phyloP scores from a whole-genome alignment of 2,113 vertebrate species.

The Siphamia tubifer region DNA sequence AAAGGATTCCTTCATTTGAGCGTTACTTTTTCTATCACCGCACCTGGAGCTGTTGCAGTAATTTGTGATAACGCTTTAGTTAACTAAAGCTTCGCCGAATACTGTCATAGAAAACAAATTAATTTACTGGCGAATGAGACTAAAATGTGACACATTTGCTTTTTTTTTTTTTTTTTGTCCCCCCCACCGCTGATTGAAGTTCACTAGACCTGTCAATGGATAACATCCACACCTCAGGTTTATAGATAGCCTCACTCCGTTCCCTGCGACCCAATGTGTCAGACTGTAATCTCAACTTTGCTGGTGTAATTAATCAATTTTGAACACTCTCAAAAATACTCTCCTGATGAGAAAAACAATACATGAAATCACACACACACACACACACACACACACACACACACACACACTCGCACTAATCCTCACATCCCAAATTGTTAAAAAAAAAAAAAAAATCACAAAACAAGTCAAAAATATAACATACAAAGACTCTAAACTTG shows the following conservation, averaged over 20 bases:
- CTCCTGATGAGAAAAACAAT: slow-evolving; percentile 2
- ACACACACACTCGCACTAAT: background rate
- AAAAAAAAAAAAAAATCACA: background rate
- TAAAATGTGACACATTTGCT: background rate
- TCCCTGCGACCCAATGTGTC: slow-evolving; percentile 14
- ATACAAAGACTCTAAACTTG: slow-evolving; percentile 3
- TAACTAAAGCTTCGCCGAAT: background rate
- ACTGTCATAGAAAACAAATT: slow-evolving; percentile 23
- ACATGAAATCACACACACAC: background rate
- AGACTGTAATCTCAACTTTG: slow-evolving; percentile 40
- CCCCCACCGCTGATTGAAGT: background rate
- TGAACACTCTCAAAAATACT: slow-evolving; percentile 4
- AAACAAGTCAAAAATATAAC: background rate
- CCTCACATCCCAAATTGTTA: background rate
- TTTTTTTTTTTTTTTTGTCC: background rate
- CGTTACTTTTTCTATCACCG: background rate
- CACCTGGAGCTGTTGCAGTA: background rate
- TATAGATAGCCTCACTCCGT: background rate
- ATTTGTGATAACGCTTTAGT: slow-evolving; percentile 17
- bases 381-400: background rate
- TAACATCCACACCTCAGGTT: slow-evolving; percentile 19
- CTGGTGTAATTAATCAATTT: slow-evolving; percentile 65
- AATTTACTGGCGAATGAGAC: background rate
- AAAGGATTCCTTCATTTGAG: slow-evolving; percentile 44
- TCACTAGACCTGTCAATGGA: background rate